Conservation (phyloP, 1,140 invertebrate species). For the Fragariocoptes setiger region DNA sequence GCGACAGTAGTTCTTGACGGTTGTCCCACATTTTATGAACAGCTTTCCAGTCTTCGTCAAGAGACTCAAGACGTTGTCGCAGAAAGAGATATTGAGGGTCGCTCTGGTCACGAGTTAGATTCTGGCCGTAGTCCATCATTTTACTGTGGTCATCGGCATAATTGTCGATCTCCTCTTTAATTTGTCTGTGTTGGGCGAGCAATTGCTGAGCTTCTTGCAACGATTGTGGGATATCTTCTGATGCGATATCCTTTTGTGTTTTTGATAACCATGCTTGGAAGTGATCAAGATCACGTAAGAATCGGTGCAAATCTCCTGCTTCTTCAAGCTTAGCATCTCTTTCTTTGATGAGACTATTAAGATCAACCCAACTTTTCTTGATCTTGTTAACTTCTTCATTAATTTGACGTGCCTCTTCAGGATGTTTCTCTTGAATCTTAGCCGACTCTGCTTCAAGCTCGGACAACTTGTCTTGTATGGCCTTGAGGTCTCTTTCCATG, state of each 20-base stretch:
- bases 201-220: slow-evolving; percentile 84
- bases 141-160: slow-evolving; percentile 89
- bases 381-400: slow-evolving; percentile 65
- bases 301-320: slow-evolving; percentile 85
- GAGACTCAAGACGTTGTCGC: slow-evolving; percentile 67
- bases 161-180: slow-evolving; percentile 93
- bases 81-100: slow-evolving; percentile 99
- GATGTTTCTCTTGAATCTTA: slow-evolving; percentile 61
- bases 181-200: slow-evolving; percentile 72
- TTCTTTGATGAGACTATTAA: slow-evolving; percentile 88
- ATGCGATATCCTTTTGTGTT: slow-evolving; percentile 86
- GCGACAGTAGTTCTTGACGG: slow-evolving; percentile 63
- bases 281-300: slow-evolving; percentile 91
- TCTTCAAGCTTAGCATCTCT: slow-evolving; percentile 91
- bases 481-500: slow-evolving; percentile 90
- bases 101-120: slow-evolving; percentile 41
- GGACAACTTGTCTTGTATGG: slow-evolving; percentile 84
- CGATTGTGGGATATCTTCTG: slow-evolving; percentile 84
- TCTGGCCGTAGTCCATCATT: slow-evolving; percentile 97
- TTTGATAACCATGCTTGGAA: slow-evolving; percentile 97
- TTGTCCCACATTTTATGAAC: slow-evolving; percentile 99
- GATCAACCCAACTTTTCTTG: slow-evolving; percentile 63
- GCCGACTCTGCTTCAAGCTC: slow-evolving; percentile 68
- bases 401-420: slow-evolving; percentile 74
- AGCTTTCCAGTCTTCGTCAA: slow-evolving; percentile 95